Percentiles rank a stretch among this genome's conserved stretches.
Evolutionary conservation across 1,140 invertebrate species (phyloP).

Genomic region (Drosophila nigrodunni): DNA sequence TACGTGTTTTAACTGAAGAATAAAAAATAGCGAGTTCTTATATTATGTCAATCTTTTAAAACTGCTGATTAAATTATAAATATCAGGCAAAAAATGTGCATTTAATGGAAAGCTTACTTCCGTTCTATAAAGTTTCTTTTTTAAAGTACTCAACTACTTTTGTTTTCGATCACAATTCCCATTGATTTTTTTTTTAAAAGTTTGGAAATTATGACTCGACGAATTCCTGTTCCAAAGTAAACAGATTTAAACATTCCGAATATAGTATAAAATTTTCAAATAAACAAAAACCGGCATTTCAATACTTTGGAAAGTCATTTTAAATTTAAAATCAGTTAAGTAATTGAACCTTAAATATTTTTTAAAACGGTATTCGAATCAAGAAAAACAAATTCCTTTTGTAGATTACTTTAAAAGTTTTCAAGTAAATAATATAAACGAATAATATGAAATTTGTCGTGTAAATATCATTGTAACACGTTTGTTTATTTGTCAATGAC

Average conservation of each 20-base stretch:
- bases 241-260: too few relatives aligned
- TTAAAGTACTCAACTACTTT: too few relatives aligned
- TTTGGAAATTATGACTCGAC: too few relatives aligned
- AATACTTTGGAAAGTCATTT: too few relatives aligned
- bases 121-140: background rate
- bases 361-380: background rate
- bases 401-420: background rate
- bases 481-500: constrained; percentile 15
- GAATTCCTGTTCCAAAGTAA: too few relatives aligned
- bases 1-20: constrained; percentile 51
- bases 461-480: constrained; percentile 28
- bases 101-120: constrained; percentile 23
- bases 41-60: constrained; percentile 26
- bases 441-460: constrained; percentile 4
- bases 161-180: too few relatives aligned
- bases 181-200: too few relatives aligned
- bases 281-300: too few relatives aligned
- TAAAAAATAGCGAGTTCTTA: constrained; percentile 15
- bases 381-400: constrained; percentile 1
- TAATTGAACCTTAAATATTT: background rate
- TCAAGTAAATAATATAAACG: constrained; percentile 8
- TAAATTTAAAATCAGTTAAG: too few relatives aligned
- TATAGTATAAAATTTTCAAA: too few relatives aligned
- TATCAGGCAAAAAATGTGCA: constrained; percentile 14
- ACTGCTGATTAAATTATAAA: constrained; percentile 37